A percentile compares a stretch with the other conserved stretches of the same genome.
Conservation (phyloP, 2,113 vertebrate genomes). For the Etia nguti region DNA sequence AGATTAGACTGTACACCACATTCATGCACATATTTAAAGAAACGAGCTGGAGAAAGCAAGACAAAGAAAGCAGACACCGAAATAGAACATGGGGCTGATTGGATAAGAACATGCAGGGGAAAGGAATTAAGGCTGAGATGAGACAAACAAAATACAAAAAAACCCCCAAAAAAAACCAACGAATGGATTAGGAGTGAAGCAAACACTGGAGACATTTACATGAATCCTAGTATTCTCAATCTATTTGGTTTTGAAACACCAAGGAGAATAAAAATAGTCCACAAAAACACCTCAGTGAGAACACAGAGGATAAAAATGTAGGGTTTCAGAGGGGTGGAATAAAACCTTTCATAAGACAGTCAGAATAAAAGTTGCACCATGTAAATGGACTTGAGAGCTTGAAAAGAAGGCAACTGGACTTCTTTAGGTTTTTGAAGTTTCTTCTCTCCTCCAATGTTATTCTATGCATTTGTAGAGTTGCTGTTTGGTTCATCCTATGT, state of each 20-base stretch:
- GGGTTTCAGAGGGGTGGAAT: neutral
- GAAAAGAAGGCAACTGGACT: neutral
- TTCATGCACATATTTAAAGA: neutral
- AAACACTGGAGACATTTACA: neutral
- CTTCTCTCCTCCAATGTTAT: neutral
- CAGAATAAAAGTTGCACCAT: neutral
- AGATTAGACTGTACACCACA: neutral
- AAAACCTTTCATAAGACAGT: accelerated
- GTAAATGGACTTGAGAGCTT: neutral
- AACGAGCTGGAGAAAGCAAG: neutral
- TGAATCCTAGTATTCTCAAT: neutral
- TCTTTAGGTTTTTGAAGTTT: neutral
- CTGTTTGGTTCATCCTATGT: neutral
- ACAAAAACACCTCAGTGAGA: neutral
- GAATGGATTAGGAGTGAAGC: neutral
- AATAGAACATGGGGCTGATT: accelerated
- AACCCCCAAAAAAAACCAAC: accelerated
- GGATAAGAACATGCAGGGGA: neutral
- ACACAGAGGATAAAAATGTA: neutral
- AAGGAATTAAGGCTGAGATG: neutral
- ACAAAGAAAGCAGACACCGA: neutral
- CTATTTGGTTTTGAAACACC: neutral
- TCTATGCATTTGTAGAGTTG: neutral
- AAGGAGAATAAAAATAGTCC: neutral
- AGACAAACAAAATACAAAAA: neutral